phyloP scores from a whole-genome alignment of 2,797 vertebrate species.

The Botia kubotai region DNA sequence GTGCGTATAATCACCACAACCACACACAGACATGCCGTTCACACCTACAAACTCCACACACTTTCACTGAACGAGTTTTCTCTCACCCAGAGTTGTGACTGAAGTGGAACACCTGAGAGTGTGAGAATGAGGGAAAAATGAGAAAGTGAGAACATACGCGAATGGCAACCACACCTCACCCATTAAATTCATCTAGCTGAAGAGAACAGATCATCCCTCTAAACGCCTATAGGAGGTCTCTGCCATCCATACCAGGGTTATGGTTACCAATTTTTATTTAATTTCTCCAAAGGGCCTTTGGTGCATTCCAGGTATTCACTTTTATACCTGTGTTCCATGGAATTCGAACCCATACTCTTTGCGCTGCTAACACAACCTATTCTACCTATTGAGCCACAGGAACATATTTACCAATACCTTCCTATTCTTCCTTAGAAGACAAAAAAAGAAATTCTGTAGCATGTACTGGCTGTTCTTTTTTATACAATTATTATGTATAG shows the following conservation, averaged over 20 bases:
- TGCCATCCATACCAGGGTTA: not conserved
- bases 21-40: conserved; percentile 60
- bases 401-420: too few relatives aligned
- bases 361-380: too few relatives aligned
- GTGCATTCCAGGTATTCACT: too few relatives aligned
- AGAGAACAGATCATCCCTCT: conserved; percentile 18
- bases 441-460: too few relatives aligned
- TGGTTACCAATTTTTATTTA: not conserved
- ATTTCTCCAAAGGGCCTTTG: too few relatives aligned
- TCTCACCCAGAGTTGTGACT: conserved; percentile 38
- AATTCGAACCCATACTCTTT: too few relatives aligned
- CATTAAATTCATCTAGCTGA: not conserved
- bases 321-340: too few relatives aligned
- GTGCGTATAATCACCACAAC: not conserved
- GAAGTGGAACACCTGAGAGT: conserved; percentile 37
- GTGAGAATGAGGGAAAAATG: not conserved
- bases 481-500: too few relatives aligned
- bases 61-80: conserved; percentile 39
- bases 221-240: conserved; percentile 7
- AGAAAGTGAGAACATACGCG: not conserved
- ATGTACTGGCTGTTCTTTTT: too few relatives aligned
- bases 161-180: conserved; percentile 25
- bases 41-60: conserved; percentile 37
- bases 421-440: too few relatives aligned
- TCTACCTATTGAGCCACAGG: too few relatives aligned